Evolutionary conservation across 2,888 invertebrate genomes (phyloP), one percentile per base, ranked within the genome.

Genomic region (Xylophagus ater): DNA sequence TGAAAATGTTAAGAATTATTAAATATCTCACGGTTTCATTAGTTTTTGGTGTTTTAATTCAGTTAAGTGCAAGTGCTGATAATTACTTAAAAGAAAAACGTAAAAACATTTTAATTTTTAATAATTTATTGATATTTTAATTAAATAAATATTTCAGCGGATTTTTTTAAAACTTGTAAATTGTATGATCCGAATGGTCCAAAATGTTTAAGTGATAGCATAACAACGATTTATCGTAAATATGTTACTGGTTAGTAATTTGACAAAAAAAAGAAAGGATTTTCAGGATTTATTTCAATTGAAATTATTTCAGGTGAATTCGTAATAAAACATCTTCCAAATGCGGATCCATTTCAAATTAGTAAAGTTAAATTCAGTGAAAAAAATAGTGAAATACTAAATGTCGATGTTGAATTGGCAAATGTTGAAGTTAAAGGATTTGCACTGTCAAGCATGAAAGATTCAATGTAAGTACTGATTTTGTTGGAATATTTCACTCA

Each of bases 381-480:
- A 67, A 81, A 81, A 40, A 76, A 77, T 37, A 62, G 57, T 40
- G 79, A 81, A 25, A 80, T 81, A 5, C 80, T 81, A 6, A 79
- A 76, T 51, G 73, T 81, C 1, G 81, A 81, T 56, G 80, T 81
- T 25, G 79, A 80, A 19, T 62, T 81, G 40, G 71, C 76, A 49
- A 73, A 81, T 58, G 76, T 80, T 26, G 73, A 72, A 23, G 74
- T 81, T 13, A 65, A 73, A 20, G 81, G 81, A 34, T 79, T 81
- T 52, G 78, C 78, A 15, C 66, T 72, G 45, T 76, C 78, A 10
- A 65, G 74, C 57, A 75, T 81, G 17, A 51, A 76, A 43, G 67
- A 72, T 49, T 81, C 78, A 61, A 68, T 69, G 76, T 76, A 57
- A 71, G 69, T 66, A n/a, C n/a, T n/a, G n/a, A n/a, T n/a, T n/a